phyloP scores from a whole-genome alignment of 30 jellyfish, hydroid and myxozoan genomes.

The Haliclystus octoradiatus region DNA sequence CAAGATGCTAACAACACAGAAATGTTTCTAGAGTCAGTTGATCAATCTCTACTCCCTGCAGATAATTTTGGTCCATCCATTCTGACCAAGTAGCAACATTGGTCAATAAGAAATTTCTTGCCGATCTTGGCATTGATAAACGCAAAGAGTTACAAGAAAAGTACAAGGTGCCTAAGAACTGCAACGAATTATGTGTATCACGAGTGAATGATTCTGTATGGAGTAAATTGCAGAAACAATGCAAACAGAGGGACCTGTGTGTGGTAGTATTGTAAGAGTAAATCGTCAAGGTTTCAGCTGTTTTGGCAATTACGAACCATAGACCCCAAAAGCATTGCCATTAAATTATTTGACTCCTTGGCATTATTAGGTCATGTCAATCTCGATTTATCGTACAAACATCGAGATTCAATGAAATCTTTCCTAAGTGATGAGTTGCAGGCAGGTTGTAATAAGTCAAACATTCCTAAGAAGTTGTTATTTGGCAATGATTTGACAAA shows the following conservation, averaged over 20 bases:
- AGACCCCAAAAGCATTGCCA: constrained; percentile 16
- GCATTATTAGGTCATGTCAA: constrained; percentile 20
- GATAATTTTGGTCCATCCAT: background rate
- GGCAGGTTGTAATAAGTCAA: background rate
- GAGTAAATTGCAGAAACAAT: background rate
- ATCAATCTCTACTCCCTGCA: too few species aligned
- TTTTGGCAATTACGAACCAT: background rate
- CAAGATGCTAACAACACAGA: too few species aligned
- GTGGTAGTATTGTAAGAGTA: background rate
- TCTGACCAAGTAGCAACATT: constrained; percentile 19
- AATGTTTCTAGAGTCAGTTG: too few species aligned
- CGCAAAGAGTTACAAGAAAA: constrained; percentile 11
- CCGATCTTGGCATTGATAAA: constrained; percentile 17
- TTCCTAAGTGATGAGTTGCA: constrained; percentile 13
- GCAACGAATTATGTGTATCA: constrained; percentile 17
- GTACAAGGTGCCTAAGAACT: constrained; percentile 14
- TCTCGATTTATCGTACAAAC: constrained; percentile 2
- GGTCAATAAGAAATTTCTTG: constrained; percentile 20
- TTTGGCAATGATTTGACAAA: too few species aligned
- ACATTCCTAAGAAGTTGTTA: too few species aligned
- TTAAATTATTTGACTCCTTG: constrained; percentile 12
- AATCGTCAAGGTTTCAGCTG: constrained; percentile 9
- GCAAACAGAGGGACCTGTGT: constrained; percentile 8
- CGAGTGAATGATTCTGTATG: constrained; percentile 16
- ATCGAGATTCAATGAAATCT: constrained; percentile 10